Evolutionary conservation across 1,140 invertebrate genomes (phyloP).

Genomic region (Laupala kohalensis): DNA sequence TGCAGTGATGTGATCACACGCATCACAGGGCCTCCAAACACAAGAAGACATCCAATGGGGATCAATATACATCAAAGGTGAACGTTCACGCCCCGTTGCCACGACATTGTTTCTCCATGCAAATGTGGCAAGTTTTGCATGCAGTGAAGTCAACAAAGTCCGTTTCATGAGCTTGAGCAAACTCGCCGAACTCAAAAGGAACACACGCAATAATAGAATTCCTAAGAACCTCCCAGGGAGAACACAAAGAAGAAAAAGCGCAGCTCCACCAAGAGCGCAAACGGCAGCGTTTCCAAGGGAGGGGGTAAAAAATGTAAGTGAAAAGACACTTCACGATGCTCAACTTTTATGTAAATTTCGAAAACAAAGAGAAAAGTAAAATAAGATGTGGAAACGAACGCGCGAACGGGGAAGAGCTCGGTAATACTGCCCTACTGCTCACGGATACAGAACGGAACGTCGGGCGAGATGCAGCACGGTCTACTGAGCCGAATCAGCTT

Average conservation of each 20-base stretch:
- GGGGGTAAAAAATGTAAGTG: not conserved
- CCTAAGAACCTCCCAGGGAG: not conserved
- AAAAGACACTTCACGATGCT: not conserved
- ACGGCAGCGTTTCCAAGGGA: not conserved
- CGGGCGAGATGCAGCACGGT: not conserved
- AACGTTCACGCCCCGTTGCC: conserved; percentile 1
- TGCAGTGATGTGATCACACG: not conserved
- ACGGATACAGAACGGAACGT: not conserved
- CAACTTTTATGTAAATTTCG: not conserved
- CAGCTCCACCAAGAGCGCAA: not conserved
- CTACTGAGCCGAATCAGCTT: conserved; percentile 1
- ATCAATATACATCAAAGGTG: conserved; percentile 4
- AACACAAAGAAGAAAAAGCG: not conserved
- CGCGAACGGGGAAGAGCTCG: not conserved
- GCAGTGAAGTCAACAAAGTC: not conserved
- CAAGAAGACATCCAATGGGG: not conserved
- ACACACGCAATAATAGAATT: not conserved
- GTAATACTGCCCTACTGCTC: not conserved
- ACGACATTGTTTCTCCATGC: conserved; percentile 5
- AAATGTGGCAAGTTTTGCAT: not conserved
- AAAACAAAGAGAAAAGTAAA: not conserved
- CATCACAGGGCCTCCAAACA: not conserved
- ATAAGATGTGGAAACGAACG: not conserved
- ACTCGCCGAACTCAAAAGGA: not conserved
- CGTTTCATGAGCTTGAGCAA: not conserved